phyloP scores from a whole-genome alignment of 2,888 invertebrate genomes.

The Omphaloscelis lunosa region DNA sequence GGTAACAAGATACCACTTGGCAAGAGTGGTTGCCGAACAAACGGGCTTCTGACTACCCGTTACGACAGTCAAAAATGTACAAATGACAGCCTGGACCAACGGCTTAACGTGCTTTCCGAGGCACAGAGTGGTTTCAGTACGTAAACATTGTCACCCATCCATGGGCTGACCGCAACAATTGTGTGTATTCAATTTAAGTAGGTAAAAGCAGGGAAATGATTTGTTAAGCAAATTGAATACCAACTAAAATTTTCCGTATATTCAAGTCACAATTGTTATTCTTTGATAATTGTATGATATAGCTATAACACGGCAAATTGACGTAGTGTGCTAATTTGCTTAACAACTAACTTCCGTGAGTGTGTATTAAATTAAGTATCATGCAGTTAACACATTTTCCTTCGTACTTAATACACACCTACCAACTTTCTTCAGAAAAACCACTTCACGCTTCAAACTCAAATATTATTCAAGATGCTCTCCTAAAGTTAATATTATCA shows the following conservation, averaged over 20 bases:
- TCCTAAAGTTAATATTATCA: conserved; percentile 48
- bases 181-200: too few species aligned
- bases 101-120: too few species aligned
- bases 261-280: not conserved
- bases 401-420: not conserved
- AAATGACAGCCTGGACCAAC: too few species aligned
- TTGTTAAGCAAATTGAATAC: not conserved
- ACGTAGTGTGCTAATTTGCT: not conserved
- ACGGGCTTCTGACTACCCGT: too few species aligned
- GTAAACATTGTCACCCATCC: too few species aligned
- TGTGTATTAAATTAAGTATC: not conserved
- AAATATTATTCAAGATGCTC: conserved; percentile 37
- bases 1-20: too few species aligned
- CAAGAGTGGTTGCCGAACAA: too few species aligned
- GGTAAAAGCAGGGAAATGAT: too few species aligned
- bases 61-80: too few species aligned
- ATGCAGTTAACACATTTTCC: not conserved
- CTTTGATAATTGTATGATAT: not conserved
- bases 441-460: not conserved
- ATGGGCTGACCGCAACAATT: too few species aligned
- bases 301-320: not conserved
- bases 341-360: not conserved
- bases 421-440: not conserved
- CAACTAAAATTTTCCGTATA: not conserved
- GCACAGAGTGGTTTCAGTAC: too few species aligned